phyloP scores from a whole-genome alignment of 2,797 vertebrate genomes.

The Lepus oiostolus region DNA sequence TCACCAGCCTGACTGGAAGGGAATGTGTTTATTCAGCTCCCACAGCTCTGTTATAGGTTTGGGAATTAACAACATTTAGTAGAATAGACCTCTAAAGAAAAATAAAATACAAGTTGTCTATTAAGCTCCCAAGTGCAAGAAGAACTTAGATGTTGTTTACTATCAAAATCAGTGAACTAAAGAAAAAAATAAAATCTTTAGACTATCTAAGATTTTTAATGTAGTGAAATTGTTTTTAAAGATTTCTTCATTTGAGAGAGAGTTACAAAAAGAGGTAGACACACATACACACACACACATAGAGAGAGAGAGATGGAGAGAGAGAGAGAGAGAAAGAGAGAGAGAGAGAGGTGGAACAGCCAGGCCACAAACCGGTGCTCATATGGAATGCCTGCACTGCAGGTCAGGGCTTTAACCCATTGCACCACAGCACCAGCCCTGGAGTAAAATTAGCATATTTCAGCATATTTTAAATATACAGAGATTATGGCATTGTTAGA shows the following conservation, averaged over 20 bases:
- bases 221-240: background rate
- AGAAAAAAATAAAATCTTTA: background rate
- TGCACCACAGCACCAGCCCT: too few relatives aligned
- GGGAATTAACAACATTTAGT: background rate
- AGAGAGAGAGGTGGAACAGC: too few relatives aligned
- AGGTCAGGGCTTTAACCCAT: too few relatives aligned
- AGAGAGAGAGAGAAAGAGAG: too few relatives aligned
- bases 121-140: background rate
- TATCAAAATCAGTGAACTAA: background rate
- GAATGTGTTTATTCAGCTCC: background rate
- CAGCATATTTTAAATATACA: background rate
- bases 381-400: too few relatives aligned
- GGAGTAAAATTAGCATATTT: background rate
- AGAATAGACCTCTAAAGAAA: background rate
- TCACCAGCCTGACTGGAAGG: background rate
- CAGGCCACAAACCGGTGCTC: too few relatives aligned
- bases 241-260: too few relatives aligned
- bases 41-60: background rate
- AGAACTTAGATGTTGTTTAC: background rate
- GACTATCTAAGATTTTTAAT: background rate
- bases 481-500: background rate
- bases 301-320: too few relatives aligned
- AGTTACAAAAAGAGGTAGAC: too few relatives aligned
- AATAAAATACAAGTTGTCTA: conserved; percentile 3
- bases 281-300: too few relatives aligned